Evolutionary conservation across 2,888 invertebrate genomes (phyloP).

Genomic region (Orthosia incerta): DNA sequence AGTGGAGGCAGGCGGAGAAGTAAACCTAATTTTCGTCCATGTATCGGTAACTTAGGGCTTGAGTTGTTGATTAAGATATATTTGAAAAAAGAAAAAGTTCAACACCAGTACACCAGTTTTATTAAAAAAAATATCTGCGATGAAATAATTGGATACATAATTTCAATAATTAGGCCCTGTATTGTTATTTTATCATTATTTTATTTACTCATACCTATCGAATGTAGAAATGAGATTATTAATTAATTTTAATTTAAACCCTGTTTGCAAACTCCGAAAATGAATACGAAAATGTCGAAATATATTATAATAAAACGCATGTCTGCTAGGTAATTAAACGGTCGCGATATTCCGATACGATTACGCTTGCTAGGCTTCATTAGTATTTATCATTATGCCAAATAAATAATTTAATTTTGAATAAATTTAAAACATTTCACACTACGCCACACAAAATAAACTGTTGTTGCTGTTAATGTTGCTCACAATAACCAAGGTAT

Average conservation of each 20-base stretch:
- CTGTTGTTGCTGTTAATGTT: no score
- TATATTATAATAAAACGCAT: constrained; percentile 4
- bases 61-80: no score
- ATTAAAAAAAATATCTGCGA: no score
- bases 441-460: not conserved
- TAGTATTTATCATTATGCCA: constrained; percentile 16
- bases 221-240: not conserved
- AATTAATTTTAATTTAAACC: not conserved
- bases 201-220: not conserved
- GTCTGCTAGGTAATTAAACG: constrained; percentile 24
- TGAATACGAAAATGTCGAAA: not conserved
- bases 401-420: constrained; percentile 1
- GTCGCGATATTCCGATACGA: not conserved
- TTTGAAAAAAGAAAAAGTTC: no score
- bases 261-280: not conserved
- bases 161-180: no score
- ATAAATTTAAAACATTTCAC: not conserved
- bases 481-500: no score
- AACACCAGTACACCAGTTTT: no score
- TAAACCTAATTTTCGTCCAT: no score
- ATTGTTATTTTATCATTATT: not conserved
- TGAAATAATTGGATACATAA: not conserved
- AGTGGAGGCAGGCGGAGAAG: no score
- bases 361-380: constrained; percentile 15
- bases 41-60: no score